Base-by-base conservation (phyloP, 1,140 invertebrate species). In the Solen grandis region DNA sequence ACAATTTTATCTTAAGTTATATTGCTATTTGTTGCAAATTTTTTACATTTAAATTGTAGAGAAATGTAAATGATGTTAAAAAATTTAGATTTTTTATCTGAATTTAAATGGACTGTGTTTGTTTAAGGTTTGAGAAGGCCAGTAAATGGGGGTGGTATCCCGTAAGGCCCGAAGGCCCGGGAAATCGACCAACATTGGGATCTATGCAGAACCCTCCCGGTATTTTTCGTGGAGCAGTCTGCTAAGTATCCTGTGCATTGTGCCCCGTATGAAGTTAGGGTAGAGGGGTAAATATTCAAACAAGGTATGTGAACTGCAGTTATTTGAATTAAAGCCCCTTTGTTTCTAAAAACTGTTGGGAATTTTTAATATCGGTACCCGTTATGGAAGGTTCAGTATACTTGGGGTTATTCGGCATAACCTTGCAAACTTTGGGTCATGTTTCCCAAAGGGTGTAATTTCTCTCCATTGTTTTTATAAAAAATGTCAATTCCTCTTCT, bases 171-270 rank as follows among this genome's bases (percentile, higher is more conserved):
- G 3, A 88, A 92, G 46, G 88, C 92, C n/a, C 5, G 88, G 85
- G 33, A 94, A 96, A 65, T 94, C 94, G 81, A 97, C 97, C 22
- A 95, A 96, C 88, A 94, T 99, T 76, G 97, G 98, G 82, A 96
- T 99, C 79, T 99, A 99, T 97, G 84, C 96, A 97, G 92, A 99
- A 99, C 92, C 97, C 96, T 90, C 96, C 96, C 1, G 98, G 94
- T 99, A 98, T 97, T 95, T 99, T 68, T 99, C 66, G 95, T 96
- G 22, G 97, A 99, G 92, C 96, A 99, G 91, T 97, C 13, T 96
- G 96, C 77, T 98, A 98, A 90, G 96, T 96, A 86, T 98, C 52
- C 96, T 99, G 95, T 96, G 98, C 22, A 95, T 99, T 66, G 97
- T 99, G 35, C 98, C 98, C 59, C 98, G 3, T 93, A 99, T 75